Percentiles rank a stretch among this genome's conserved stretches.
These are phyloP conservation scores for Epizoanthus ramosus DNA, from an alignment of 92 coral and sea anemone species.

Conservation along the genomic window DNA sequence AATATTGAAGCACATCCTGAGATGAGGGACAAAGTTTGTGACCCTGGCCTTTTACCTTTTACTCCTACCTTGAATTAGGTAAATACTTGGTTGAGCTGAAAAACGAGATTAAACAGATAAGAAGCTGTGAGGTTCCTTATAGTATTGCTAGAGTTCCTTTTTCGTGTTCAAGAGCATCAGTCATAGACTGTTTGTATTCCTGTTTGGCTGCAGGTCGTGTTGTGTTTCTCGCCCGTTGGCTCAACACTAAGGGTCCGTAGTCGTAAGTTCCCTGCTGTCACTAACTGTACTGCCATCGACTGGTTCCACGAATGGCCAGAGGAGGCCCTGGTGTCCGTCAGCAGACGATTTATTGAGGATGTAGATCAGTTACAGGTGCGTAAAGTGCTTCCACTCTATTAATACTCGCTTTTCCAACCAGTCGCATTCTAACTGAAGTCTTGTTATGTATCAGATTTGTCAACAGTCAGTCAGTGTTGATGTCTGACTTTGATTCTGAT, in stretches of 20 bases:
- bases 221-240: conserved; percentile 99
- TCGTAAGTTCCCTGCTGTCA: conserved; percentile 99
- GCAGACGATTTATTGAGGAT: conserved; percentile 95
- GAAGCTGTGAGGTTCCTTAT: too few relatives aligned
- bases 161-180: too few relatives aligned
- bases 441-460: neutral
- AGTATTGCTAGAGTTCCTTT: too few relatives aligned
- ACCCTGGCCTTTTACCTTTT: too few relatives aligned
- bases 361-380: conserved; percentile 93
- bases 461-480: too few relatives aligned
- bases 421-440: neutral
- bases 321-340: conserved; percentile 99
- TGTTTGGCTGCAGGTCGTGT: conserved; percentile 70
- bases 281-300: conserved; percentile 98
- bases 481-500: too few relatives aligned
- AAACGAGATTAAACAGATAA: conserved; percentile 1
- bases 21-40: too few relatives aligned
- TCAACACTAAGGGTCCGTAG: conserved; percentile 97
- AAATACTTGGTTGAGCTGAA: neutral
- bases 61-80: neutral
- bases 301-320: conserved; percentile 99
- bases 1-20: too few relatives aligned
- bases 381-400: neutral
- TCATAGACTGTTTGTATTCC: neutral
- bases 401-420: too few relatives aligned